Conservation (phyloP, 2,888 invertebrate genomes). For the Sarcophaga rosellei region DNA sequence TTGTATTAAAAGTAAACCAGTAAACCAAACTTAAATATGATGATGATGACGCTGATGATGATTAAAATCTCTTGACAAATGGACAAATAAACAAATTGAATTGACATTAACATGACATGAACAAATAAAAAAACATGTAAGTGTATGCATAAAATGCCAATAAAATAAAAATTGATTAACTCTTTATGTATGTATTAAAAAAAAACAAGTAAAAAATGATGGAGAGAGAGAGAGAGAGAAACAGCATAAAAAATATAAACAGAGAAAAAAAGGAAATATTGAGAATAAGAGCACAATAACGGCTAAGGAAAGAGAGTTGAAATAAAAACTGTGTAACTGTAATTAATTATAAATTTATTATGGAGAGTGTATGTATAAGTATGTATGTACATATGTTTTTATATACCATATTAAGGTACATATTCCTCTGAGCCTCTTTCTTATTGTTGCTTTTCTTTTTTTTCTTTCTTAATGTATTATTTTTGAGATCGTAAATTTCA, state of each 20-base stretch:
- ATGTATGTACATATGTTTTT: background rate
- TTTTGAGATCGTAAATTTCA: conserved; percentile 35
- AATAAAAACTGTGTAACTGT: conserved; percentile 40
- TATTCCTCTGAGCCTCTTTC: background rate
- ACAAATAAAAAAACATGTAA: conserved; percentile 33
- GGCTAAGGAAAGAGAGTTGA: background rate
- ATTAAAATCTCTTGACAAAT: conserved; percentile 68
- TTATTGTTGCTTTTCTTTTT: background rate
- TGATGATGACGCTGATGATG: conserved; percentile 27
- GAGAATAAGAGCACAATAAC: too few relatives aligned
- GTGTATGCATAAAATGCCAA: conserved; percentile 20
- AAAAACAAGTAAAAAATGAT: conserved; percentile 43
- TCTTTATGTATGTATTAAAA: conserved; percentile 29
- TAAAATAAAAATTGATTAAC: conserved; percentile 64
- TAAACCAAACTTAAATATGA: conserved; percentile 59
- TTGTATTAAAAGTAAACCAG: conserved; percentile 51
- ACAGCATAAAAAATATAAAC: background rate
- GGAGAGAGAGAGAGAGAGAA: background rate
- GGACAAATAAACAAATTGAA: conserved; percentile 65
- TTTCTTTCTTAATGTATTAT: conserved; percentile 4
- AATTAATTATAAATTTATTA: conserved; percentile 57
- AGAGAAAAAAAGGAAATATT: too few relatives aligned
- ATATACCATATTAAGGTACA: background rate
- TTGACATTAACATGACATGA: conserved; percentile 68
- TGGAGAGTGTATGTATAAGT: background rate